Base-by-base conservation (phyloP, 2,797 vertebrate species). In the Anabas testudineus region DNA sequence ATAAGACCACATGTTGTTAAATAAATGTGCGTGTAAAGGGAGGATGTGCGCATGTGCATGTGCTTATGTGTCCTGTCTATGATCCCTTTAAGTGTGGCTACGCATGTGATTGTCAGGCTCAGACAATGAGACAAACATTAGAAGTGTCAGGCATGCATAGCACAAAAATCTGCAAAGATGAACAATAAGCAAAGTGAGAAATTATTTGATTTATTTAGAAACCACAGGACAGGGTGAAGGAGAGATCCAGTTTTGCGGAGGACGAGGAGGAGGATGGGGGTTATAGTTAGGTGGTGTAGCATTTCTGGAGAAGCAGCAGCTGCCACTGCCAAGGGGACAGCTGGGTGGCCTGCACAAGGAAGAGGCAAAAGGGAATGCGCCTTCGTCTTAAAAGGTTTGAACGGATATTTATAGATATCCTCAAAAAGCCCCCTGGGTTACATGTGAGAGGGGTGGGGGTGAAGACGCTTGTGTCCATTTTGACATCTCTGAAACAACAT, bases 361-460 rank as follows among this genome's bases (percentile, higher is more conserved):
- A 80, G 47, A 7, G 22, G 69, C 19, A n/a, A 36, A 4, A 42
- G 61, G 74, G 48, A 65, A 28, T 48, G 66, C 22, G 62, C 32
- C 80, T 80, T 90, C 79, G 71, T 91, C 90, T 90, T 94, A 90
- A 93, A 94, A 87, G 90, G 91, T 82, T 85, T 80, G 84, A 64
- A 64, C 26, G 18, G 83, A 67, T 94, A 93, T 94, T 92, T 91
- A 86, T 94, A 93, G 88, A 83, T 30, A 54, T 81, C 69, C 72
- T 72, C 63, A 58, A 24, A 57, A 45, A 74, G 70, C 67, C 55
- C 24, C 28, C 64, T 2, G 46, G 67, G 76, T 62, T 80, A 72
- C 77, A 78, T 37, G 24, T 54, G 76, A 65, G 75, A 61, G 15
- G 71, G 1, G 14, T 16, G 30, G 14, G n/a, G 30, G 18, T 15